Evolutionary conservation across 1,140 invertebrate species (phyloP), one percentile per base, ranked within the genome.

Genomic region (Glomeris maerens): DNA sequence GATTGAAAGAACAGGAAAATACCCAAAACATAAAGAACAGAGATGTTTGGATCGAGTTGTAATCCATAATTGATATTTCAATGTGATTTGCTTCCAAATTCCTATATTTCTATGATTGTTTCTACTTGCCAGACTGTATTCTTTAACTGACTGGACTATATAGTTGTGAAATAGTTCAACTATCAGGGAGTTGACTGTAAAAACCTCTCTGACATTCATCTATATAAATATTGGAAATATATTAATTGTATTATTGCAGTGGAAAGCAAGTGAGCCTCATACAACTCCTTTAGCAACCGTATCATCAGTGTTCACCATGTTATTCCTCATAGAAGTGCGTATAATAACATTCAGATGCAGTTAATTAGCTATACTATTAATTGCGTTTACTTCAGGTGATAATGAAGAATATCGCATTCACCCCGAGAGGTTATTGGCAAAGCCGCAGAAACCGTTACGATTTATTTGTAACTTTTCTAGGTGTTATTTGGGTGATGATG

Each of bases 361-460:
- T 21, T 5, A 25, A 10, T 42, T 42, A 14, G 27, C 21, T 3
- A 31, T 27, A 27, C 17, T 38, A 20, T 38, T 27, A 26, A 58
- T 42, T 28, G 50, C 41, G 28, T 14, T 36, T 87, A n/a, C 74
- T 85, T 56, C 84, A 98, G 76, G 92, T 97, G 28, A 75, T 97
- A 17, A 90, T 99, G 80, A 99, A 99, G 74, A 90, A 90, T 64
- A 87, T 95, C 51, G 95, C 95, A n/a, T 95, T 98, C 69, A 97
- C 92, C 27, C 86, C 92, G 50, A 76, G 84, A 54, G 95, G 96
- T 39, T 99, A 99, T 72, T 97, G 94, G 86, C 94, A 98, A 66
- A 96, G 91, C 49, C 73, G 93, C 59, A 76, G 96, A 59, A 99
- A 99, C 72, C 76, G 94, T 62, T 97, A 98, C 68, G 96, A 99